phyloP scores from a whole-genome alignment of 2,888 invertebrate genomes.

The Andrena fulva region DNA sequence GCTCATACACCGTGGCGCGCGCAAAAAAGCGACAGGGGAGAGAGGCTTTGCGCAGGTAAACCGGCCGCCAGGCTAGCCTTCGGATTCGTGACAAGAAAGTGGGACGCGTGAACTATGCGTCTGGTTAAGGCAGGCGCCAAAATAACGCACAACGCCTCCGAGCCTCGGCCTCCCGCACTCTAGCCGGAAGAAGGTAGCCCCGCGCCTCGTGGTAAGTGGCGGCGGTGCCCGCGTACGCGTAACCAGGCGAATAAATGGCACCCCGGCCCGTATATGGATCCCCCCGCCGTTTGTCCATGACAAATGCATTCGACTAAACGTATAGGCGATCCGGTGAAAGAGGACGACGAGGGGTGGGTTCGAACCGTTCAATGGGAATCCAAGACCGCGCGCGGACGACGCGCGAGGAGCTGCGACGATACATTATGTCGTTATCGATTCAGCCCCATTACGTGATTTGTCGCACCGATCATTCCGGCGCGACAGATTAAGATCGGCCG shows the following conservation, averaged over 20 bases:
- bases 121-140: conserved; percentile 66
- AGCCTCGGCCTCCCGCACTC: not conserved
- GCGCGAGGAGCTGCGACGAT: conserved; percentile 11
- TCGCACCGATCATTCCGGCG: conserved; percentile 14
- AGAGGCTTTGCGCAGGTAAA: conserved; percentile 64
- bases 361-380: conserved; percentile 29
- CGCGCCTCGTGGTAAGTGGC: conserved; percentile 31
- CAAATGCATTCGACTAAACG: conserved; percentile 24
- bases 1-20: conserved; percentile 53
- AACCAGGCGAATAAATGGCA: conserved; percentile 36
- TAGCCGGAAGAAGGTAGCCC: conserved; percentile 18
- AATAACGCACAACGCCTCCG: conserved; percentile 62
- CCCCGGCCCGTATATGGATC: not conserved
- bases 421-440: conserved; percentile 15
- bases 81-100: conserved; percentile 68
- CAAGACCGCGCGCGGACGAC: conserved; percentile 14
- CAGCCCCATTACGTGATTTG: conserved; percentile 25
- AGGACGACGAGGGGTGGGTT: conserved; percentile 25
- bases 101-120: conserved; percentile 70
- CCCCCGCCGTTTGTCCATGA: conserved; percentile 29
- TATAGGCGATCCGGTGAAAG: conserved; percentile 14
- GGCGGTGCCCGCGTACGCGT: not conserved
- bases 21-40: conserved; percentile 67
- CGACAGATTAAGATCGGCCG: conserved; percentile 30
- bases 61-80: conserved; percentile 41